Conservation (phyloP, 2,113 vertebrate genomes). For the Python bivittatus region DNA sequence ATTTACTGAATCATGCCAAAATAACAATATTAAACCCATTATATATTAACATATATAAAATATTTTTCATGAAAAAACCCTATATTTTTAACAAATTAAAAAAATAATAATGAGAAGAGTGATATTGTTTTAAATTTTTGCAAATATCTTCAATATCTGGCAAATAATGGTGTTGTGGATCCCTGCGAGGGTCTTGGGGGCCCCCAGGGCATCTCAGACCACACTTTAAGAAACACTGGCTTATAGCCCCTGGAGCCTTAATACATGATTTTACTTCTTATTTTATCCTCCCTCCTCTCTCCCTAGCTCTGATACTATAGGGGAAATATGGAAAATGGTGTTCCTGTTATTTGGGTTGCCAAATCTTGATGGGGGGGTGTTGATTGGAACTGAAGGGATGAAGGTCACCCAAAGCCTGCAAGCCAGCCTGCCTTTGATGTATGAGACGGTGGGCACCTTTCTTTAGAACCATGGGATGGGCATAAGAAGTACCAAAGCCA, state of each 20-base stretch:
- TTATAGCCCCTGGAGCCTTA: background rate
- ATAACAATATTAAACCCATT: background rate
- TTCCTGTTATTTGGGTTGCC: background rate
- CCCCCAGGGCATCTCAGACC: background rate
- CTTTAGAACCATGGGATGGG: background rate
- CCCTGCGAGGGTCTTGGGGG: background rate
- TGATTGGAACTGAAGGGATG: background rate
- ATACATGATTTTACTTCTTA: background rate
- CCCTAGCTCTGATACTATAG: background rate
- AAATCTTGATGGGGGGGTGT: background rate
- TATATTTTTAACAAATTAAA: background rate
- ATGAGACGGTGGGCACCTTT: constrained; percentile 25
- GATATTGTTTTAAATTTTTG: background rate
- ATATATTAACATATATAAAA: background rate
- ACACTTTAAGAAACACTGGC: background rate
- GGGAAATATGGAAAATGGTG: background rate
- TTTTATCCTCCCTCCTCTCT: background rate
- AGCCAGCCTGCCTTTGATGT: accelerated
- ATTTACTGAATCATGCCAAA: background rate
- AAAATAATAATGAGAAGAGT: background rate
- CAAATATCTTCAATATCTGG: background rate
- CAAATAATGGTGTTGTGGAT: background rate
- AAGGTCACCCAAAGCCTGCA: background rate
- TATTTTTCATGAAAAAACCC: background rate
- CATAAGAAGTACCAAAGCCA: background rate